Evolutionary conservation across 2,888 invertebrate genomes (phyloP).

Genomic region (Drosophila atroscutellata): DNA sequence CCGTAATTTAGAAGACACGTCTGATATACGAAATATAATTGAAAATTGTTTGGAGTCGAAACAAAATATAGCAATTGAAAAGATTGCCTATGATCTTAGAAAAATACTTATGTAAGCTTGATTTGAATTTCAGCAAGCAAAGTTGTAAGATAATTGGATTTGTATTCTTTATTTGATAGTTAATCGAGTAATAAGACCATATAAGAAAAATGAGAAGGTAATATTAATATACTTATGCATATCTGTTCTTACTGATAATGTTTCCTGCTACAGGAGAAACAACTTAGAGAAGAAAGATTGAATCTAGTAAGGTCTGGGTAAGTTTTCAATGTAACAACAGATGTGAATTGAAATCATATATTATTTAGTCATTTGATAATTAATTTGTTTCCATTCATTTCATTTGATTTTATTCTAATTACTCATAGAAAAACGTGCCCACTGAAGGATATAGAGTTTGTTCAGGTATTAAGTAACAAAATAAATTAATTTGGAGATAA

Average conservation of each 20-base stretch:
- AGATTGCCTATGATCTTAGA: neutral
- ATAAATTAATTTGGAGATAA: neutral
- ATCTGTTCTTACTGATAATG: neutral
- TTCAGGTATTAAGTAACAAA: neutral
- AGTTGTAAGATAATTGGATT: neutral
- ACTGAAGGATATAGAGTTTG: neutral
- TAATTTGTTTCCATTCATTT: neutral
- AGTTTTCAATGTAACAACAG: neutral
- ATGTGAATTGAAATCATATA: neutral
- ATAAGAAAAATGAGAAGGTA: neutral
- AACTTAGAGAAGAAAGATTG: too few relatives aligned
- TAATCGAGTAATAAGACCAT: neutral
- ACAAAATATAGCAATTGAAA: neutral
- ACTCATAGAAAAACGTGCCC: too few relatives aligned
- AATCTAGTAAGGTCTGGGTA: neutral
- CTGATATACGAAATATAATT: rapidly evolving
- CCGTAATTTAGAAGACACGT: neutral
- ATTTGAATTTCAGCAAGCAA: neutral
- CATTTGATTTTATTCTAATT: neutral
- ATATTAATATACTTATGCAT: neutral
- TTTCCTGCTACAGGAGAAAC: neutral
- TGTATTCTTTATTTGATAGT: neutral
- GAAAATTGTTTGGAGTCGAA: rapidly evolving
- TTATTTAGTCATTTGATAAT: neutral
- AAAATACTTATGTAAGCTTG: neutral